phyloP scores from a whole-genome alignment of 2,888 invertebrate genomes.

The Alloplasta piceator region DNA sequence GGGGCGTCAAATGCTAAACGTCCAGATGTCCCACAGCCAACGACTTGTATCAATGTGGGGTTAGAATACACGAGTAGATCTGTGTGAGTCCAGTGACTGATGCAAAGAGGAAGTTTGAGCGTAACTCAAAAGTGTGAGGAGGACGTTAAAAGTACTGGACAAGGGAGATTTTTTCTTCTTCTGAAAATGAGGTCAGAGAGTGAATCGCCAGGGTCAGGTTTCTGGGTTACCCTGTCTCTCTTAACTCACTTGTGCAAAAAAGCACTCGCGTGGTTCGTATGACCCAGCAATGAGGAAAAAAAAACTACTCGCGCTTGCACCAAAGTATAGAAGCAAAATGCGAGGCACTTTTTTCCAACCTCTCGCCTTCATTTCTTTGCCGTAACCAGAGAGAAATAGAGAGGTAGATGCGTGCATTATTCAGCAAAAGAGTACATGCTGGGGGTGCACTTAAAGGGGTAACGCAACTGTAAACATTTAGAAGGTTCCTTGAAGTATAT shows the following conservation, averaged over 20 bases:
- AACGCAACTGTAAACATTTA: too few species aligned
- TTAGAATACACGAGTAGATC: slow-evolving; percentile 1
- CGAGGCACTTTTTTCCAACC: too few species aligned
- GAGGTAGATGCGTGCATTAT: too few species aligned
- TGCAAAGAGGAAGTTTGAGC: too few species aligned
- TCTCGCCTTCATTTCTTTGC: too few species aligned
- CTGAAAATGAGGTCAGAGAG: slow-evolving; percentile 40
- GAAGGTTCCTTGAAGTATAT: too few species aligned
- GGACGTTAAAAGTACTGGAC: slow-evolving; percentile 5
- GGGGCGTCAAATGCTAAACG: slow-evolving; percentile 17
- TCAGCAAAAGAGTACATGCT: too few species aligned
- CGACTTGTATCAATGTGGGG: slow-evolving; percentile 14
- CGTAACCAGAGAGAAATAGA: too few species aligned
- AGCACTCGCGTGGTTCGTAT: slow-evolving; percentile 10
- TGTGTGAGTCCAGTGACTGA: not conserved
- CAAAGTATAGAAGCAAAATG: too few species aligned
- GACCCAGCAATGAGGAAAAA: too few species aligned
- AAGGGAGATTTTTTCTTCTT: slow-evolving; percentile 29
- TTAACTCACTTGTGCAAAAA: slow-evolving; percentile 4
- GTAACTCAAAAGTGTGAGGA: not conserved
- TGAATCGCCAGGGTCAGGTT: slow-evolving; percentile 29
- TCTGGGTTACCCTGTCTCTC: slow-evolving; percentile 36
- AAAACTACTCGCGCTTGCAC: too few species aligned
- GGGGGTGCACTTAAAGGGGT: too few species aligned
- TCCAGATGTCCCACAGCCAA: slow-evolving; percentile 3